These are phyloP conservation scores for Drosophila leonis DNA, from an alignment of 2,888 invertebrate genomes.

Conservation along the genomic window DNA sequence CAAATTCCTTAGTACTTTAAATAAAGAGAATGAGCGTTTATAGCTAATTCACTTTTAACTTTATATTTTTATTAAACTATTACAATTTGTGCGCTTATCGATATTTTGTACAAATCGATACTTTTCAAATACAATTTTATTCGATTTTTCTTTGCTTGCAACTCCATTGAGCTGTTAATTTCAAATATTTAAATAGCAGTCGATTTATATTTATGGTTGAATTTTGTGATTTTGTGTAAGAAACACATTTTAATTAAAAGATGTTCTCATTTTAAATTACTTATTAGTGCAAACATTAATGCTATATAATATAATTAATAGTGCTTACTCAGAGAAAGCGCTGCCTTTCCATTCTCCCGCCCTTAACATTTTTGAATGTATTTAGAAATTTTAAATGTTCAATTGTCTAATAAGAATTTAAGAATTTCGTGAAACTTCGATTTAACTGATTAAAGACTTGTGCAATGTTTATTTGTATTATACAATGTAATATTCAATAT, in stretches of 20 bases:
- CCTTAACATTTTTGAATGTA: too few species aligned
- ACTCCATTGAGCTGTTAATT: background rate
- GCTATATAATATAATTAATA: background rate
- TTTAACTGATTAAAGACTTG: background rate
- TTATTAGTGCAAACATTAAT: background rate
- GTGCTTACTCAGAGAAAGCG: background rate
- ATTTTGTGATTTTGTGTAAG: background rate
- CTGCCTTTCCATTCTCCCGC: too few species aligned
- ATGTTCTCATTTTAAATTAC: background rate
- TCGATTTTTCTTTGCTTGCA: background rate
- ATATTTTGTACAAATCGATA: background rate
- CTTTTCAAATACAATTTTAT: background rate
- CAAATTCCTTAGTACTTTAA: background rate
- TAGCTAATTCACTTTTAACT: background rate
- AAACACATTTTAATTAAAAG: background rate
- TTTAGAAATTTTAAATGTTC: too few species aligned
- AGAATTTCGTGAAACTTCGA: background rate
- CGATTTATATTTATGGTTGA: too few species aligned
- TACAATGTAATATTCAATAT: slow-evolving; percentile 30
- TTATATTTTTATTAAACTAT: background rate
- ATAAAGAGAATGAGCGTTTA: background rate
- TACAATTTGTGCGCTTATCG: background rate
- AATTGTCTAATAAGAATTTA: background rate
- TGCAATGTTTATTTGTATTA: slow-evolving; percentile 20
- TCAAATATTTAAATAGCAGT: background rate